A percentile compares a stretch with the other conserved stretches of the same genome.
Evolutionary conservation across 1,140 invertebrate genomes (phyloP).

Genomic region (Tetragnatha versicolor): DNA sequence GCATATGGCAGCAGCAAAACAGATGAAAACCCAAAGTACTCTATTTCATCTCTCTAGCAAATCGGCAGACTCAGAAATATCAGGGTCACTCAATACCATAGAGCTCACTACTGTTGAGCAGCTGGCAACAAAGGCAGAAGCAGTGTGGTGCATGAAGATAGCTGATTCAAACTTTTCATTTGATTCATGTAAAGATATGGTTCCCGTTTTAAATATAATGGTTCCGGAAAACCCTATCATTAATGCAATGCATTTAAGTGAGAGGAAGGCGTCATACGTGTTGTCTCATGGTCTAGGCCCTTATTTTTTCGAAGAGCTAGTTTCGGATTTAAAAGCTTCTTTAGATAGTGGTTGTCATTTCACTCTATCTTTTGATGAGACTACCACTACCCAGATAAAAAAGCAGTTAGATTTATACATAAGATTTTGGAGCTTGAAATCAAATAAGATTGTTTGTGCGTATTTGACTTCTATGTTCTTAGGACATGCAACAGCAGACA

Average conservation of each 20-base stretch:
- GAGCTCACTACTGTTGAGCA: not conserved
- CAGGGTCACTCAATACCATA: not conserved
- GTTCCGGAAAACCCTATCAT: not conserved
- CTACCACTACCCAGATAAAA: not conserved
- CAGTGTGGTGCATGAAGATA: not conserved
- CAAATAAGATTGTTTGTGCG: not conserved
- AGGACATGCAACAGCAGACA: not conserved
- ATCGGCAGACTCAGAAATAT: not conserved
- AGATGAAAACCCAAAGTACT: not conserved
- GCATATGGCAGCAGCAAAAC: not conserved
- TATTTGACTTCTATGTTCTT: constrained; percentile 10
- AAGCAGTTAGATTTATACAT: constrained; percentile 1
- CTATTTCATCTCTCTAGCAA: not conserved
- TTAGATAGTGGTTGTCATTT: not conserved
- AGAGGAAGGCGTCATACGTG: constrained; percentile 1
- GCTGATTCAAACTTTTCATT: not conserved
- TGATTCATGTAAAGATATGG: constrained; percentile 11
- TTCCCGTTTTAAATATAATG: not conserved
- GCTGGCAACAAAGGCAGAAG: not conserved
- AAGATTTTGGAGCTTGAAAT: constrained; percentile 3
- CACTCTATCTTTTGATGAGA: constrained; percentile 3
- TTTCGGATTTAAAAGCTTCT: constrained; percentile 9
- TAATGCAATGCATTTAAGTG: not conserved
- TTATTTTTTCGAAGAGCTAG: not conserved
- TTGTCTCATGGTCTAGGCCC: constrained; percentile 9